Base-by-base conservation (phyloP, 1,140 invertebrate genomes). In the Papilio glaucus region DNA sequence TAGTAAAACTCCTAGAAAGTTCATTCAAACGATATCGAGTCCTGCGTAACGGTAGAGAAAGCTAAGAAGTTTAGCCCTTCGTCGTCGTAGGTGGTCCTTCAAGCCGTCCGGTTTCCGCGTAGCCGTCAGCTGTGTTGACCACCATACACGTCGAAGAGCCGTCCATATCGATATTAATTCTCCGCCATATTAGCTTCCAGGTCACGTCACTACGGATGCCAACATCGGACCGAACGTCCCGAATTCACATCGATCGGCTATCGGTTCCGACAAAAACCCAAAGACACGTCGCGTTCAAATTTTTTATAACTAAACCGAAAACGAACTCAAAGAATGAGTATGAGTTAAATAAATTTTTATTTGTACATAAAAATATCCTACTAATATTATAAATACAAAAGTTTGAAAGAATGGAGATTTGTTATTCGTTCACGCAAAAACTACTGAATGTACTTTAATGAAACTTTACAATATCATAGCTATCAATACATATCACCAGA, bases 221-320 rank as follows among this genome's bases (percentile, higher is more conserved):
- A 39, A 65, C 26, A 61, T 37, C 13, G 49, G 21, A 57, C 12
- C 49, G 21, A 65, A 39, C 62, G 62, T 65, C 9, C 62, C 62
- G 62, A 65, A 65, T 65, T 65, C 62, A 65, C 15, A 65, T 24
- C 29, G 62, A 65, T 65, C 62, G 37, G 10, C 33, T 65, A 65
- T 65, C 37, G 62, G 39, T 21, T 65, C 62, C 62, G 37, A 65
- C 15, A 41, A 65, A 7, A 65, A 39, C 37, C 37, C 37, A n/a
- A 53, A 15, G 45, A 41, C 62, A 24, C 37, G 15, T 15, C 4
- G 7, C 15, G 62, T 15, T 65, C 39, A 65, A 8, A 39, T 39
- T 39, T 38, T 65, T 65, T 65, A 39, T 15, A 65, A 4, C 9
- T 4, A 37, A 63, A 18, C 10, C 15, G 37, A 37, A 29, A 61